A percentile compares a stretch with the other conserved stretches of the same genome.
Conservation (phyloP, 1,140 invertebrate species). For the Trinorchestia longiramus region DNA sequence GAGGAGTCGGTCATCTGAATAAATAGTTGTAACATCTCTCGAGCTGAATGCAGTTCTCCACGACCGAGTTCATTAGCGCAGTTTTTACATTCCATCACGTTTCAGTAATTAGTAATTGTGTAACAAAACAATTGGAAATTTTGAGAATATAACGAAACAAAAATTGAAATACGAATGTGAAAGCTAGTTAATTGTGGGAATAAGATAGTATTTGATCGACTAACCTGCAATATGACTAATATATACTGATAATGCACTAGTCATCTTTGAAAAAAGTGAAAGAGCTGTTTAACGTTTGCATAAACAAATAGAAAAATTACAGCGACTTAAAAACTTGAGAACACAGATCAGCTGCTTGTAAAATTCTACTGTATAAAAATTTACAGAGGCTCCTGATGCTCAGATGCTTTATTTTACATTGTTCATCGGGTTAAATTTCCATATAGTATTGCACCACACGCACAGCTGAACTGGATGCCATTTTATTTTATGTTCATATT, state of each 20-base stretch:
- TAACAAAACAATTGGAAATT: neutral
- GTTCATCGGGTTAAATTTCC: too few relatives aligned
- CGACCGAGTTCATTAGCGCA: neutral
- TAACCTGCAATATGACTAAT: neutral
- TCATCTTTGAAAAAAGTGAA: neutral
- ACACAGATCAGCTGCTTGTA: neutral
- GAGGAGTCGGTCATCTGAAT: neutral
- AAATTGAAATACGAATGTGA: neutral
- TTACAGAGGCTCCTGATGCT: too few relatives aligned
- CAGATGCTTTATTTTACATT: too few relatives aligned
- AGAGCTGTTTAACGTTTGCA: neutral
- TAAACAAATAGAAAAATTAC: neutral
- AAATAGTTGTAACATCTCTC: neutral
- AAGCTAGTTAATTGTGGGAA: neutral
- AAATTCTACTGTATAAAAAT: neutral
- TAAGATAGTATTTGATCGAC: neutral
- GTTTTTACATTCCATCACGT: neutral
- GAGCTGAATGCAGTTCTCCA: neutral
- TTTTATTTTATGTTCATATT: neutral
- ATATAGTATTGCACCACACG: neutral
- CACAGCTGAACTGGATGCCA: neutral
- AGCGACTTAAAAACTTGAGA: neutral
- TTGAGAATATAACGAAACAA: neutral
- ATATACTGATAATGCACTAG: neutral
- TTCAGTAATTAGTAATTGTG: neutral